A percentile compares a stretch with the other conserved stretches of the same genome.
phyloP scores from a whole-genome alignment of 2,113 vertebrate species.

The Zingel zingel region DNA sequence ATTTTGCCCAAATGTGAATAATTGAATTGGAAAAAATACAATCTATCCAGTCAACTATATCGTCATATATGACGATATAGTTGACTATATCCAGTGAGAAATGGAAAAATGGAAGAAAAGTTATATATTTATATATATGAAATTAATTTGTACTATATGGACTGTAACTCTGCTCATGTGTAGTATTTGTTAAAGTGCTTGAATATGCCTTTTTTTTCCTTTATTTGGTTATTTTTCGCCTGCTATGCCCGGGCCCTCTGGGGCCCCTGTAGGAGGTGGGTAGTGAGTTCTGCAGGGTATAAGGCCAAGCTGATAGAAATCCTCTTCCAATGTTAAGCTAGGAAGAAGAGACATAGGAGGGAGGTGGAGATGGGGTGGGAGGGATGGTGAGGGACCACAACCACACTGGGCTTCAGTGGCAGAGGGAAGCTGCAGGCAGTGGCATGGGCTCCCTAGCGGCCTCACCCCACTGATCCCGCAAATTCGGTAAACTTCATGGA shows the following conservation, averaged over 20 bases:
- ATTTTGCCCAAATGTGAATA: neutral
- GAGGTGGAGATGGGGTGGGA: constrained; percentile 32
- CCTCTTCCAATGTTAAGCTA: constrained; percentile 84
- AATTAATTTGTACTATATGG: too few relatives aligned
- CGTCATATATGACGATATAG: too few relatives aligned
- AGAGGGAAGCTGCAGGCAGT: constrained; percentile 77
- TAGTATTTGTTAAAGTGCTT: neutral
- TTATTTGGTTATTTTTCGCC: constrained; percentile 60
- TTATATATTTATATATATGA: too few relatives aligned
- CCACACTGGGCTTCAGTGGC: constrained; percentile 59
- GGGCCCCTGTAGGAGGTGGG: constrained; percentile 77
- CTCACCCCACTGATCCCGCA: constrained; percentile 81
- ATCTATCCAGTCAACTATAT: neutral
- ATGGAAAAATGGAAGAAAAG: too few relatives aligned
- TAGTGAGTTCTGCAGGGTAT: constrained; percentile 80
- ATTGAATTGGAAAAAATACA: neutral
- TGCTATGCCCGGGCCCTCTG: constrained; percentile 80
- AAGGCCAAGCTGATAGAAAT: constrained; percentile 87
- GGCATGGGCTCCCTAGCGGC: constrained; percentile 74
- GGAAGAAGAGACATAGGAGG: constrained; percentile 62
- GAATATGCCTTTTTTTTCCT: neutral
- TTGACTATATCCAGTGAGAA: too few relatives aligned
- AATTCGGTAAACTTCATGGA: constrained; percentile 88
- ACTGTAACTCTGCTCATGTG: neutral
- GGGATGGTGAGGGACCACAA: constrained; percentile 64